These are phyloP conservation scores for Intellagama lesueurii DNA, from an alignment of 2,797 vertebrate species.

Conservation along the genomic window DNA sequence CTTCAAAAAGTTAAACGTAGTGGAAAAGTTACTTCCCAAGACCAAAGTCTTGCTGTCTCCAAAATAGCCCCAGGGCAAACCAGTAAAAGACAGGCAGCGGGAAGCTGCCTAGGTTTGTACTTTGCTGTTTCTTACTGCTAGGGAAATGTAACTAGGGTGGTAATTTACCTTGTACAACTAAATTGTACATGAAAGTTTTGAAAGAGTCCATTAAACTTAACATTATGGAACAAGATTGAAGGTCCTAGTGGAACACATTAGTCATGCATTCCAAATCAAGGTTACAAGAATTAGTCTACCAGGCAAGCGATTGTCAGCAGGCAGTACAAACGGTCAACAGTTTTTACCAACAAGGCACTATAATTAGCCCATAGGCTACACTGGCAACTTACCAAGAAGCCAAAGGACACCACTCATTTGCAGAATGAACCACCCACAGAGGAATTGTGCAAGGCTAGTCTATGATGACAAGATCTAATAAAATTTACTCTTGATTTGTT, in stretches of 20 bases:
- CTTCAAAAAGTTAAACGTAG: not conserved
- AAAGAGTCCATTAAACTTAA: conserved; percentile 78
- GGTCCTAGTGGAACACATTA: conserved; percentile 77
- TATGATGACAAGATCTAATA: conserved; percentile 12
- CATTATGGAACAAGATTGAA: conserved; percentile 72
- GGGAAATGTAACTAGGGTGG: conserved; percentile 64
- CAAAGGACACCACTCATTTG: conserved; percentile 42
- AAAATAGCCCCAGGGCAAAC: conserved; percentile 47
- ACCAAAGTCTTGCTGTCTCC: conserved; percentile 29
- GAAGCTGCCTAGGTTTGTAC: conserved; percentile 24
- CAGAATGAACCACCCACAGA: conserved; percentile 54
- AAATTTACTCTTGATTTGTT: not conserved
- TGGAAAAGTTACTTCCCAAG: conserved; percentile 3
- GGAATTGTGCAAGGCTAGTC: conserved; percentile 33
- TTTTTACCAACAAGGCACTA: conserved; percentile 39
- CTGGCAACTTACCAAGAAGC: conserved; percentile 56
- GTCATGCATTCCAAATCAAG: conserved; percentile 78
- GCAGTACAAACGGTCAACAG: conserved; percentile 75
- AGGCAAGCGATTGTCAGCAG: conserved; percentile 58
- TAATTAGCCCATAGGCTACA: conserved; percentile 53
- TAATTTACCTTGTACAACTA: conserved; percentile 68
- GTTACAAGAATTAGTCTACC: conserved; percentile 62
- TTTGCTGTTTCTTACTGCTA: conserved; percentile 54
- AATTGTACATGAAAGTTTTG: conserved; percentile 75
- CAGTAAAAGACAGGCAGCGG: conserved; percentile 33